These are phyloP conservation scores for Glyptemys insculpta DNA, from an alignment of 2,797 vertebrate genomes.

Conservation along the genomic window DNA sequence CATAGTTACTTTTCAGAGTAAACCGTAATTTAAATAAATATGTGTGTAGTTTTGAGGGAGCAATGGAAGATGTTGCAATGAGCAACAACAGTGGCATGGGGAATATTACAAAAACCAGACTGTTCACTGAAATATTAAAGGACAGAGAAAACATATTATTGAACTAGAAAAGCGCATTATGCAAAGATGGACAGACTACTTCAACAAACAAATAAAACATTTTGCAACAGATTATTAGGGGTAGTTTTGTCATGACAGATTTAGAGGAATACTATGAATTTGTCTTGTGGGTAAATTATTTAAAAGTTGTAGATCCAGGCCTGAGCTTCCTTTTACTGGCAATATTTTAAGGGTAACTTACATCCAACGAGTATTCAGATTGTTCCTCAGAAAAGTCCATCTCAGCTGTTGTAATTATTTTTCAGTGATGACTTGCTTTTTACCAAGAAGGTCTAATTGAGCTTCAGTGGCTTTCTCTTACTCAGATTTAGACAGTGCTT, in stretches of 20 bases:
- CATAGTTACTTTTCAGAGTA: neutral
- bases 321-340: accelerated
- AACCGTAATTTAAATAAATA: neutral
- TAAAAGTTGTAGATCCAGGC: neutral
- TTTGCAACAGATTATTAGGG: neutral
- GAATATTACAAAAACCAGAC: neutral
- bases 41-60: neutral
- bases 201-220: neutral
- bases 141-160: neutral
- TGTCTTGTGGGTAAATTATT: neutral
- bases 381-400: neutral
- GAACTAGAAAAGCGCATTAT: accelerated
- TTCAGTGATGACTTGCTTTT: neutral
- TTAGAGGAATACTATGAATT: accelerated
- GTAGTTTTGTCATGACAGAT: neutral
- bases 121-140: neutral
- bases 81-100: neutral
- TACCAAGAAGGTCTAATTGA: neutral
- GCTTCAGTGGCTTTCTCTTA: neutral
- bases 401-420: neutral
- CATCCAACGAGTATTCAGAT: neutral
- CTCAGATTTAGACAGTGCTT: neutral
- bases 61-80: neutral
- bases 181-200: neutral
- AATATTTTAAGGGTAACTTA: neutral